Base-by-base conservation (phyloP, 2,113 vertebrate species). In the Stigmatopora nigra region DNA sequence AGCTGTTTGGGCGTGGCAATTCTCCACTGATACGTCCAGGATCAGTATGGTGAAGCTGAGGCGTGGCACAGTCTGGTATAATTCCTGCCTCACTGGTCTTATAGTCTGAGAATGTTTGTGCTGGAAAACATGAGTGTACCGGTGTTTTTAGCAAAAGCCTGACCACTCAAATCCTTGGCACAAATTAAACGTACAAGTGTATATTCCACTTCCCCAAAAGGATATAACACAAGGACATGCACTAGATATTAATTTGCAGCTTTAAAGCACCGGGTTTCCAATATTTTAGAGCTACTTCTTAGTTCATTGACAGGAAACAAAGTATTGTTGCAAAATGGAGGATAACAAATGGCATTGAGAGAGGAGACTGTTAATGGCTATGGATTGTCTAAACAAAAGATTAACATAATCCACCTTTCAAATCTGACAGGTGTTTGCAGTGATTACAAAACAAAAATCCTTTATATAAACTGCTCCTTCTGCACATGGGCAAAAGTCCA, bases 1-100 rank as follows among this genome's bases (percentile, higher is more conserved):
- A 85, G 84, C 83, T 86, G 84, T 82, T 74, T 65, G 82, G 79
- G 74, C 72, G 79, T 63, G 75, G 81, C 72, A 80, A 83, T 83
- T 84, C 76, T 75, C 70, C 56, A 67, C 72, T 74, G 75, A 80
- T 73, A 69, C 68, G 65, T 64, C 63, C 49, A 65, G 72, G 72
- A 82, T 86, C 75, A 80, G 72, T 58, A 44, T 57, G 68, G 67
- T 63, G 73, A 73, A 25, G 61, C 49, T 2, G 44, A 63, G 62
- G 69, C 9, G 4, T 58, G 67, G 56, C 44, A 25, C 38, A 25
- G 51, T 49, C 38, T n/a, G 25, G 56, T 63, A 61, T 44, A 58
- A 65, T 58, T 71, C 72, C 52, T 35, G 76, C 70, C 73, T 64
- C 66, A 66, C 67, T 71, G 17, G 68, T 52, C 63, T 61, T 55